Base-by-base conservation (phyloP, 2,797 vertebrate species). In the Eutrigla gurnardus region DNA sequence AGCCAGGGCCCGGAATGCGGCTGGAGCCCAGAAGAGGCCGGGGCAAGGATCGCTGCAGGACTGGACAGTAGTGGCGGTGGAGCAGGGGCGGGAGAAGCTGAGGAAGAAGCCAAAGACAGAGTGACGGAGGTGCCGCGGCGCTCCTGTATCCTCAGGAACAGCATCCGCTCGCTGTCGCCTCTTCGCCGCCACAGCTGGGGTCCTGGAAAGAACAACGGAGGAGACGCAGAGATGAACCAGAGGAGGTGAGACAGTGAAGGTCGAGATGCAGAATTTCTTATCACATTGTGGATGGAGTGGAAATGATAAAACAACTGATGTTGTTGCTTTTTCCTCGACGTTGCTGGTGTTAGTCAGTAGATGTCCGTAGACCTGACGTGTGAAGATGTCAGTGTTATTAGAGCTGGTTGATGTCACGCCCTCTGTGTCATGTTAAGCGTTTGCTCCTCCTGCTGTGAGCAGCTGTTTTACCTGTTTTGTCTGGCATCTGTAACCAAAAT, bases 111-210 rank as follows among this genome's bases (percentile, higher is more conserved):
- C 65, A 95, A 96, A 93, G 97, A 98, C 92, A 91, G 96, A 42
- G 93, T 99, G 82, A 95, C 95, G 0, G 97, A 99, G n/a, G 97
- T 97, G 61, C 14, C 93, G 0, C 86, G 86, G 25, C 93, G 92
- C 18, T 85, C 95, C 43, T 93, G 93, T 0, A 86, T 96, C 25
- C 75, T 96, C 18, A 89, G 95, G 36, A 80, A 85, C 79, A 93
- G 96, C 64, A 90, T 94, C 70, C 95, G 96, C 58, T 96, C 97
- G 0, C 88, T 96, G 50, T 98, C 98, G 0, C 97, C 98, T 0
- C 97, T 97, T 78, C 96, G 98, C 1, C 95, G 98, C 46, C 98
- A 99, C 92, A 99, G 98, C 84, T 99, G 98, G 98, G 97, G 97
- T 12, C 97, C 98, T 0, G 97, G 97, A 1, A 98, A 98, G 87